Base-by-base conservation (phyloP, 2,797 vertebrate genomes). In the Cheirogaleus major region DNA sequence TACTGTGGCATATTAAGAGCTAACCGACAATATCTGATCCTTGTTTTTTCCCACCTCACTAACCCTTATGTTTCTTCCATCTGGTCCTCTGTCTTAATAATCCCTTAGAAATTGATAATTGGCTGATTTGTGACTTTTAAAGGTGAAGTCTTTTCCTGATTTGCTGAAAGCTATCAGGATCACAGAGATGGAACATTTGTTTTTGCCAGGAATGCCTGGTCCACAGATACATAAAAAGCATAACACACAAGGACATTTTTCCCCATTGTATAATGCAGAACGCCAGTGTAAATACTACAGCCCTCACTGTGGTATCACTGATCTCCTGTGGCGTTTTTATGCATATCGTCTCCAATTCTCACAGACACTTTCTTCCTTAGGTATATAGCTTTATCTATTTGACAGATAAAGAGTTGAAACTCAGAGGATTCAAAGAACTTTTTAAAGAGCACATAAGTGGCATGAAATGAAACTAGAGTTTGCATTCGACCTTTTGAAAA, bases 281-380 rank as follows among this genome's bases (percentile, higher is more conserved):
- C n/a, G 43, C 63, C 63, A 27, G 50, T 8, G 32, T 12, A 65
- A 65, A n/a, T 18, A 2, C 22, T 7, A 4, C 0, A 7, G 3
- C 5, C 43, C 11, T 17, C 41, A 11, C 0, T 3, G 4, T 5
- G 5, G n/a, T 0, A 50, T 7, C 38, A 20, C 9, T 17, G 2
- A 32, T 5, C 13, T 65, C 18, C 0, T 2, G 13, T 4, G 32
- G n/a, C 5, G 35, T 32, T 15, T 57, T 48, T 14, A 7, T 8
- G 4, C 8, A 18, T 4, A 27, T 5, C 8, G 0, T 22, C 43
- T 52, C n/a, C 18, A 45, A 43, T 3, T 35, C 32, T 72, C 14
- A 14, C 0, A 30, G 35, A 7, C 20, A 69, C 18, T 12, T 12
- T 30, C 30, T 76, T 72, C 48, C 30, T 1, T 1, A 55, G 7